phyloP scores from a whole-genome alignment of 2,888 invertebrate species.

The Lampropteryx suffumata region DNA sequence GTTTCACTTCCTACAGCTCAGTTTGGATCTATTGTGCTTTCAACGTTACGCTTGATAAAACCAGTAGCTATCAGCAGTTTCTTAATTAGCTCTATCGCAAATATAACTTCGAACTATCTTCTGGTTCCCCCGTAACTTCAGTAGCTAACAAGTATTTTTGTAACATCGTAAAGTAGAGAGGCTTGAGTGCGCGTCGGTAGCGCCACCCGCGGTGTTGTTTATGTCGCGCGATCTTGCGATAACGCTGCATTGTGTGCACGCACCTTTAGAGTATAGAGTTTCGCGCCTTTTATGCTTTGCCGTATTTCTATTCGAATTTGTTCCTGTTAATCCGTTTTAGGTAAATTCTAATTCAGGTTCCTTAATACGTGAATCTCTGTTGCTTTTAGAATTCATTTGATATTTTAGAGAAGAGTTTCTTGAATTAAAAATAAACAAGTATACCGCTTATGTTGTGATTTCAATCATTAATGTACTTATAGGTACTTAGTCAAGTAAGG shows the following conservation, averaged over 20 bases:
- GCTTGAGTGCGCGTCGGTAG: constrained; percentile 53
- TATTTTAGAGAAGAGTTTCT: neutral
- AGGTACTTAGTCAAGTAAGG: too few relatives aligned
- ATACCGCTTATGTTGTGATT: too few relatives aligned
- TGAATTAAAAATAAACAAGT: too few relatives aligned
- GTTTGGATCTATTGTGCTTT: constrained; percentile 10
- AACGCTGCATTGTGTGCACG: constrained; percentile 58
- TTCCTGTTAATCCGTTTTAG: constrained; percentile 36
- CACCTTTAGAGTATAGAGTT: constrained; percentile 59
- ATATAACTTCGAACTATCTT: constrained; percentile 21
- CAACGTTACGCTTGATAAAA: constrained; percentile 2
- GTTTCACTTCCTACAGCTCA: neutral
- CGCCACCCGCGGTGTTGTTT: constrained; percentile 76
- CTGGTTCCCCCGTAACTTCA: constrained; percentile 36
- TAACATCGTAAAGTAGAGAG: constrained; percentile 60
- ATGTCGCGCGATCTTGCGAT: constrained; percentile 68
- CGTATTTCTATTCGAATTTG: constrained; percentile 46
- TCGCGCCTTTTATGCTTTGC: constrained; percentile 47
- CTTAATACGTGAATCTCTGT: constrained; percentile 5
- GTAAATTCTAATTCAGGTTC: constrained; percentile 33
- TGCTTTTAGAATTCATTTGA: constrained; percentile 3
- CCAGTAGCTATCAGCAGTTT: constrained; percentile 10
- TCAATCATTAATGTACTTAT: too few relatives aligned
- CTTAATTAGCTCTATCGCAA: constrained; percentile 26
- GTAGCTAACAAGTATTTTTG: constrained; percentile 49